These are phyloP conservation scores for Pristionchus fissidentatus DNA, from an alignment of 2,888 invertebrate genomes.

Conservation along the genomic window DNA sequence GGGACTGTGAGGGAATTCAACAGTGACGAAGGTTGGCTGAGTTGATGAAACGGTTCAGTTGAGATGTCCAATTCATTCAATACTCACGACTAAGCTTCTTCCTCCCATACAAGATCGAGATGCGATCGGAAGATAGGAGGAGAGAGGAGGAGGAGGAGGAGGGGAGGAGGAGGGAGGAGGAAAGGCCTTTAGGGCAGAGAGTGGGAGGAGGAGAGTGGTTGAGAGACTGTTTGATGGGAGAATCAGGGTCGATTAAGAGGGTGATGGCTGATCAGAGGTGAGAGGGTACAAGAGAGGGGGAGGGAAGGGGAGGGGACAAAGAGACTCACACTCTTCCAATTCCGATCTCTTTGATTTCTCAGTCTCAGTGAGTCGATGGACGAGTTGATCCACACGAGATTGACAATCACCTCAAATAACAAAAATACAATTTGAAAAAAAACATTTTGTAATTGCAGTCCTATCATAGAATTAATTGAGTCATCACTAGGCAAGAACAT, in stretches of 20 bases:
- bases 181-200: too few species aligned
- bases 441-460: neutral
- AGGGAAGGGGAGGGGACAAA: slow-evolving; percentile 3
- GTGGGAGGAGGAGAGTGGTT: slow-evolving; percentile 30
- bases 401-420: neutral
- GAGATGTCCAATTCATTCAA: slow-evolving; percentile 14
- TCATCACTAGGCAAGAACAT: slow-evolving; percentile 35
- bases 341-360: slow-evolving; percentile 35
- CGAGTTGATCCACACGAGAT: slow-evolving; percentile 33
- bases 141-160: neutral
- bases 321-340: slow-evolving; percentile 41
- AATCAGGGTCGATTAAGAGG: slow-evolving; percentile 20
- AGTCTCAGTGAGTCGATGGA: slow-evolving; percentile 7
- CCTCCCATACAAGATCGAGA: neutral
- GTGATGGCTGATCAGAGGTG: slow-evolving; percentile 37
- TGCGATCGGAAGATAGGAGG: slow-evolving; percentile 24
- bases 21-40: slow-evolving; percentile 7
- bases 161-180: slow-evolving; percentile 27
- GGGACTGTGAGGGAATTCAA: neutral
- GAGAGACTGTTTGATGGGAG: slow-evolving; percentile 8
- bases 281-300: slow-evolving; percentile 38
- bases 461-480: neutral
- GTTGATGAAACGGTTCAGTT: neutral
- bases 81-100: neutral
- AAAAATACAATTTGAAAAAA: neutral